These are phyloP conservation scores for Cladopsammia gracilis DNA, from an alignment of 64 coral and sea anemone genomes.

Conservation along the genomic window DNA sequence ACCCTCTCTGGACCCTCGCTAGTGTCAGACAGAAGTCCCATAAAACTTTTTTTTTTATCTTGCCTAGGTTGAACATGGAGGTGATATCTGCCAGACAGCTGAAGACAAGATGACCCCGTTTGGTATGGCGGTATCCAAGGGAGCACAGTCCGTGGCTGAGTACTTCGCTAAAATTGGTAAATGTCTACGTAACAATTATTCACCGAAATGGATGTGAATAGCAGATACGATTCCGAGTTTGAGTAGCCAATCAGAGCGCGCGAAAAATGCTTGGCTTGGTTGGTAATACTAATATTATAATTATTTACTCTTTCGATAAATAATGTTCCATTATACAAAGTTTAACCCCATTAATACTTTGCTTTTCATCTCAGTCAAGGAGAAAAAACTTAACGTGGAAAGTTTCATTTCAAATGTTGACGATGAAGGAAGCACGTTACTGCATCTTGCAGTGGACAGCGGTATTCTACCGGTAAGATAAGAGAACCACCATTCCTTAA, in stretches of 20 bases:
- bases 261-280: too few relatives aligned
- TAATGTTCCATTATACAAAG: background rate
- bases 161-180: conserved; percentile 76
- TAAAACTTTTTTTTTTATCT: too few relatives aligned
- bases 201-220: too few relatives aligned
- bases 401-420: conserved; percentile 71
- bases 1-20: too few relatives aligned
- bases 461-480: conserved; percentile 77
- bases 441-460: conserved; percentile 92
- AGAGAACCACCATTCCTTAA: too few relatives aligned
- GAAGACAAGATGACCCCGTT: conserved; percentile 92
- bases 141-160: conserved; percentile 73
- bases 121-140: conserved; percentile 78
- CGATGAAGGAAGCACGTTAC: conserved; percentile 77
- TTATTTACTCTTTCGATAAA: background rate
- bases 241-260: too few relatives aligned
- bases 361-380: conserved; percentile 9
- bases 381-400: conserved; percentile 59
- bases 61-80: conserved; percentile 44
- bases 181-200: too few relatives aligned
- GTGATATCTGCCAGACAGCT: conserved; percentile 52
- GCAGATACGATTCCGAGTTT: too few relatives aligned
- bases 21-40: too few relatives aligned
- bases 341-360: background rate
- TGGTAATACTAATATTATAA: too few relatives aligned